Evolutionary conservation across 2,888 invertebrate species (phyloP), one percentile per base, ranked within the genome.

Genomic region (Melanargia galathea): DNA sequence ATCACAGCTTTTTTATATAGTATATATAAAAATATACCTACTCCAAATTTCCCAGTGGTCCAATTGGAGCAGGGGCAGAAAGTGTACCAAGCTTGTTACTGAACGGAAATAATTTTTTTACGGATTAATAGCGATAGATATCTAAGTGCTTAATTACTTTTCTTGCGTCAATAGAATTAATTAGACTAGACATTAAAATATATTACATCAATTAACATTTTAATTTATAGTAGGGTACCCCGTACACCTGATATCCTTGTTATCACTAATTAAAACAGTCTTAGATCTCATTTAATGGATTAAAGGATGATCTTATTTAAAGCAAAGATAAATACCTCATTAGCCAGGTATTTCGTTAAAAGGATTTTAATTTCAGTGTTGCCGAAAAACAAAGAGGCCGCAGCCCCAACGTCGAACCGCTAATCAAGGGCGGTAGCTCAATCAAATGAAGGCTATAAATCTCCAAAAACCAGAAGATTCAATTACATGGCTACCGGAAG

Each of bases 401-500:
- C 71, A 16, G 54, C 54, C 33, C 48, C 30, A 13, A 46, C 22
- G 59, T 52, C 64, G 65, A 71, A 73, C 77, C 75, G 81, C 87
- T 87, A 86, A 90, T 87, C 86, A 85, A 79, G 79, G 84, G 84
- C 87, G 81, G 87, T 87, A 87, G 87, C 86, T 84, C 82, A 81
- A 82, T 81, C 78, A 79, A 83, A 86, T 79, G 82, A 73, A 69
- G 63, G 69, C 74, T 67, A 85, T 90, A 85, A 89, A 90, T 89
- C 87, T 86, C 77, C 76, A 60, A 83, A 88, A 89, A 87, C 89
- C 87, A 87, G 85, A 87, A 87, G 90, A 90, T 90, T 90, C 88
- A 90, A 90, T 90, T 87, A 91, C 83, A 85, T 78, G 73, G 86
- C 90, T 90, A 89, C 90, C 86, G 89, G 84, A 88, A 85, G 80